Conservation (phyloP, 1,140 invertebrate genomes). For the Zaprionus gabonicus region DNA sequence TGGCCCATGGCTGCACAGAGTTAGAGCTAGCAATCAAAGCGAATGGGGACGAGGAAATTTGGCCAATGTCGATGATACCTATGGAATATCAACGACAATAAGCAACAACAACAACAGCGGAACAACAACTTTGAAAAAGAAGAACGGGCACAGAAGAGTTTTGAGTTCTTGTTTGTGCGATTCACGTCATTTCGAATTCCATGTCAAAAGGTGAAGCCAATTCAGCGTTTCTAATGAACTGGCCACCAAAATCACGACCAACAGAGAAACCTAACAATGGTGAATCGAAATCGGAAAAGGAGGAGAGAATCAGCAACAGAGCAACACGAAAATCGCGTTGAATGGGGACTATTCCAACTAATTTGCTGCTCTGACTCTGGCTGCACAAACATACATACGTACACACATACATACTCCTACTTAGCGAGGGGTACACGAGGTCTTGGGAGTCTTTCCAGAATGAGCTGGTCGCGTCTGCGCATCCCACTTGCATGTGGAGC, state of each 20-base stretch:
- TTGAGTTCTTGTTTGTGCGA: slow-evolving; percentile 65
- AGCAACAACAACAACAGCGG: background rate
- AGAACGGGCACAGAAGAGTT: slow-evolving; percentile 27
- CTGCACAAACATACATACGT: slow-evolving; percentile 15
- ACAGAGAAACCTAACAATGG: slow-evolving; percentile 26
- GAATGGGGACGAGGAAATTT: slow-evolving; percentile 61
- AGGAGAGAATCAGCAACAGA: slow-evolving; percentile 41
- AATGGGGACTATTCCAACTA: slow-evolving; percentile 67
- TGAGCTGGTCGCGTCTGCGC: background rate
- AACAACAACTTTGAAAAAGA: slow-evolving; percentile 12
- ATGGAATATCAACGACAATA: slow-evolving; percentile 25
- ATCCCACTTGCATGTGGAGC: slow-evolving; percentile 43
- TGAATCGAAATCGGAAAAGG: slow-evolving; percentile 27
- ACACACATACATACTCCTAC: background rate
- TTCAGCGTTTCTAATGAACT: slow-evolving; percentile 77
- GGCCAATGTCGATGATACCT: slow-evolving; percentile 26
- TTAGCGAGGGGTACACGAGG: slow-evolving; percentile 10
- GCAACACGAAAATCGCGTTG: slow-evolving; percentile 68
- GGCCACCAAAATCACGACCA: slow-evolving; percentile 77
- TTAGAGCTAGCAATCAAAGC: slow-evolving; percentile 67
- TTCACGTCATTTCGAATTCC: slow-evolving; percentile 81
- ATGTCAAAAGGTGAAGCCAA: slow-evolving; percentile 83
- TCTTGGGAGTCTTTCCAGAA: background rate
- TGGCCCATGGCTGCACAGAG: slow-evolving; percentile 26
- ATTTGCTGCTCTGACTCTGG: slow-evolving; percentile 59